Conservation (phyloP, 1,140 invertebrate genomes). For the Nomia melanderi region DNA sequence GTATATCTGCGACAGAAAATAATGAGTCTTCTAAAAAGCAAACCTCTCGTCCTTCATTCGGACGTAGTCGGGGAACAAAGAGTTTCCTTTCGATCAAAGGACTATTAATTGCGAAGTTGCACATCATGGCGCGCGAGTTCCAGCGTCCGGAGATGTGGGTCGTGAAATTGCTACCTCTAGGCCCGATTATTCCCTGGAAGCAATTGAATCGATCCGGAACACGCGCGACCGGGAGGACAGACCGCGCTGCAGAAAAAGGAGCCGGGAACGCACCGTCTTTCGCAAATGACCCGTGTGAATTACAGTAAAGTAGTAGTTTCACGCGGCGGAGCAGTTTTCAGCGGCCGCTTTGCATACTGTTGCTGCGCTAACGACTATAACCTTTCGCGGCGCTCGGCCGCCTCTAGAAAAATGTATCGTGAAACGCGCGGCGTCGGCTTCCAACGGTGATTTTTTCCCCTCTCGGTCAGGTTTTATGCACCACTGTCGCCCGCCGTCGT, state of each 20-base stretch:
- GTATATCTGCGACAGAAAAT: too few relatives aligned
- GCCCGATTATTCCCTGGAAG: conserved; percentile 19
- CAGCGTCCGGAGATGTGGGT: background rate
- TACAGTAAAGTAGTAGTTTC: conserved; percentile 34
- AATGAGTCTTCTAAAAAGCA: too few relatives aligned
- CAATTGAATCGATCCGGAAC: conserved; percentile 21
- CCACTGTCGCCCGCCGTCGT: background rate
- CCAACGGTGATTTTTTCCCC: background rate
- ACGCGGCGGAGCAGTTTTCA: conserved; percentile 47
- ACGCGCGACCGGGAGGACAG: conserved; percentile 6
- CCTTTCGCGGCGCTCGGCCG: conserved; percentile 16
- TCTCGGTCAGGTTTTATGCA: conserved; percentile 6
- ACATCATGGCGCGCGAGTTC: too few relatives aligned
- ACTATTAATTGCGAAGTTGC: background rate
- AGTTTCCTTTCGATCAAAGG: background rate
- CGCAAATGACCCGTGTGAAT: conserved; percentile 47
- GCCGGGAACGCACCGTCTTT: conserved; percentile 3
- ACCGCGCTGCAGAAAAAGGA: background rate
- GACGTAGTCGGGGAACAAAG: background rate
- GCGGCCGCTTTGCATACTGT: conserved; percentile 51
- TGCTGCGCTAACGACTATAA: conserved; percentile 43
- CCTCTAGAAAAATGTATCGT: conserved; percentile 43
- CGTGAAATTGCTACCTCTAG: conserved; percentile 12
- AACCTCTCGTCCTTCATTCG: too few relatives aligned
- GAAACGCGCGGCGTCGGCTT: conserved; percentile 36